Evolutionary conservation across 2,888 invertebrate genomes (phyloP), one percentile per base, ranked within the genome.

Genomic region (Gymnosoma rotundatum): DNA sequence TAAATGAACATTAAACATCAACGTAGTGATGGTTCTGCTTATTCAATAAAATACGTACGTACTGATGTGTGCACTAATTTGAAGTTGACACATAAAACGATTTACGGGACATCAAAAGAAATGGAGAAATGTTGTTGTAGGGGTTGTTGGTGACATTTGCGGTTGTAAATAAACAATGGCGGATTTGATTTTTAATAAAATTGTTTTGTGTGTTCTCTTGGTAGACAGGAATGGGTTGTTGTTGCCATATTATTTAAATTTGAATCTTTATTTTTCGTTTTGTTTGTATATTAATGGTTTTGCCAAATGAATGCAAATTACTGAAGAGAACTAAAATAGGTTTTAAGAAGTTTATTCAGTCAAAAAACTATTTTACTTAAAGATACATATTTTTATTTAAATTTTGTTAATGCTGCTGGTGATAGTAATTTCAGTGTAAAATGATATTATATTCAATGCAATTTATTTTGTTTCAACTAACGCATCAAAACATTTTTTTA

Each of bases 91-190:
- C n/a, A 78, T 25, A 69, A 54, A 78, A 69, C 56, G 48, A 25
- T 72, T 72, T 66, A 60, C 2, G 32, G 6, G 20, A 56, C 73
- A 74, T 74, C 32, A 64, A 79, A 73, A 83, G 69, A 81, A 70
- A 69, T 75, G 74, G 69, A 20, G 81, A 69, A 63, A 73, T 21
- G 36, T 25, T n/a, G 4, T 36, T 56, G 36, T 60, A 70, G 58
- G 67, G 58, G 52, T 69, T 60, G 63, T 72, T 79, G 84, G 84
- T 81, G 84, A 81, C 84, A 84, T 74, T 78, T 86, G 61, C 70
- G 64, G 75, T 72, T 70, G 64, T 70, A 81, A 80, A 73, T 83
- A 86, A 83, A 83, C 78, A 86, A 86, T 86, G 84, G 84, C 81
- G 78, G 78, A 66, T 50, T 52, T 58, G 18, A 25, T 74, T 20